Conservation (phyloP, 2,797 vertebrate genomes). For the Glossophaga mutica region DNA sequence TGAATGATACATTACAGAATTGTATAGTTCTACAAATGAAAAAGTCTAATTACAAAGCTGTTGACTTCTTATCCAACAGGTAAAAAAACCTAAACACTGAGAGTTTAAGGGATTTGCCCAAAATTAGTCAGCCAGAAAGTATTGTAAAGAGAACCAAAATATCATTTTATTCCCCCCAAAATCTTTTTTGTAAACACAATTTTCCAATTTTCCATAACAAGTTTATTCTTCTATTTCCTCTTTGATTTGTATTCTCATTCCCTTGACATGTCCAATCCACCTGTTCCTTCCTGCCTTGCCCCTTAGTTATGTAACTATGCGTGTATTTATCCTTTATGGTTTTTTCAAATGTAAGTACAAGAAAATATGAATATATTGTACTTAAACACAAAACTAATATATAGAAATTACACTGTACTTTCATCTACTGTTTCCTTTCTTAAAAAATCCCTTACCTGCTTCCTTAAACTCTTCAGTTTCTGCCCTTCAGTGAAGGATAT, state of each 20-base stretch:
- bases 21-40: background rate
- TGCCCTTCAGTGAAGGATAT: background rate
- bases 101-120: background rate
- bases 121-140: background rate
- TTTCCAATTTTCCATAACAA: background rate
- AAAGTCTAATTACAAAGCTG: constrained; percentile 10
- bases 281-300: background rate
- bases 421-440: background rate
- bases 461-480: background rate
- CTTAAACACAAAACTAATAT: background rate
- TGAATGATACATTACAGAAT: background rate
- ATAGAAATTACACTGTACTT: background rate
- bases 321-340: background rate
- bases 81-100: background rate
- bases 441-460: background rate
- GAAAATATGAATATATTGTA: background rate
- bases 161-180: background rate
- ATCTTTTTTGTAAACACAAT: background rate
- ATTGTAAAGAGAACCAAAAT: background rate
- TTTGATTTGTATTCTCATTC: background rate
- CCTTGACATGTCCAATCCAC: background rate
- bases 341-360: background rate
- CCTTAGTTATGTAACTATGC: background rate
- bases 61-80: background rate
- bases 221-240: background rate